phyloP scores from a whole-genome alignment of 2,797 vertebrate species.

The Phylloscopus collybita region DNA sequence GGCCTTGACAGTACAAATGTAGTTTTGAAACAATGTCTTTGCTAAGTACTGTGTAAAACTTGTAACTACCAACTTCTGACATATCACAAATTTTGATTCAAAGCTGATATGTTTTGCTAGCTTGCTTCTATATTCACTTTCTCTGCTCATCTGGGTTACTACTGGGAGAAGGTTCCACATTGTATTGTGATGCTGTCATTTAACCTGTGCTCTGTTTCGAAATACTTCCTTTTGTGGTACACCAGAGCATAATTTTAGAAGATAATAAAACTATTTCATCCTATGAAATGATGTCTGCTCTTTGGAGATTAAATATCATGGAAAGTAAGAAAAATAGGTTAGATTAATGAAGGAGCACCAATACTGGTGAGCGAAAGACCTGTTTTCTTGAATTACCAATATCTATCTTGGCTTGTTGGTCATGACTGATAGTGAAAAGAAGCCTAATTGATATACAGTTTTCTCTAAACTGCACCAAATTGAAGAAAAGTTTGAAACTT shows the following conservation, averaged over 20 bases:
- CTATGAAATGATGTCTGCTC: background rate
- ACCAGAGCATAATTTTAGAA: background rate
- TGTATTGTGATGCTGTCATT: background rate
- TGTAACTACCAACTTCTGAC: background rate
- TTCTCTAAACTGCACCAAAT: background rate
- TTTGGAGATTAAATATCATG: background rate
- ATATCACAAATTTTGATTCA: background rate
- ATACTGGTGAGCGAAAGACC: background rate
- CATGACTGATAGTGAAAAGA: background rate
- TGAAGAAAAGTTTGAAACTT: background rate
- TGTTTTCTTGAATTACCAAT: background rate
- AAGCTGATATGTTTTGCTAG: background rate
- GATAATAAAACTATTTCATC: background rate
- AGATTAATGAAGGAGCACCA: background rate
- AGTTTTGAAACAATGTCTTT: background rate
- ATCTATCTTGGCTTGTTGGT: background rate
- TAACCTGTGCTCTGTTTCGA: background rate
- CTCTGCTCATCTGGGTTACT: background rate
- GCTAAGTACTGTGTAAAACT: background rate
- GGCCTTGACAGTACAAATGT: conserved; percentile 10
- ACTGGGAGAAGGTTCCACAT: background rate
- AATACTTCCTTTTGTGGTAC: background rate
- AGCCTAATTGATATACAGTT: background rate
- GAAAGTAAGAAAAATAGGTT: conserved; percentile 3
- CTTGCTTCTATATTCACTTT: background rate